These are phyloP conservation scores for Tetheella fluctuosa DNA, from an alignment of 2,888 invertebrate genomes.

Conservation along the genomic window DNA sequence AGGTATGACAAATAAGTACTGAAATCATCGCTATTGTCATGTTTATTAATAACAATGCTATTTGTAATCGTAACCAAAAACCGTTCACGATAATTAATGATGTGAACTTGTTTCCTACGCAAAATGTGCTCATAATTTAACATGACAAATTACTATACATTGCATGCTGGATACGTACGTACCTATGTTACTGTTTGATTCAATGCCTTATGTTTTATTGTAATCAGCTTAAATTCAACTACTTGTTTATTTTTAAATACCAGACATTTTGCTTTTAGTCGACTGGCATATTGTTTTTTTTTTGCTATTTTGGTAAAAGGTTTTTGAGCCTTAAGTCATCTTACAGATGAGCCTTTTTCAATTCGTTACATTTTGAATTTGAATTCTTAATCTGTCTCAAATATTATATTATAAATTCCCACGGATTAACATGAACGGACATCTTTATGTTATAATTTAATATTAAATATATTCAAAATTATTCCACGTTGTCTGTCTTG, in stretches of 20 bases:
- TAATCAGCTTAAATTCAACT: too few species aligned
- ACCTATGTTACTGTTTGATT: too few species aligned
- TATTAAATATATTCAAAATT: slow-evolving; percentile 9
- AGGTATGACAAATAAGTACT: neutral
- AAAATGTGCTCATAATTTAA: neutral
- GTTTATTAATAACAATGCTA: slow-evolving; percentile 7
- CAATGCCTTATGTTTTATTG: too few species aligned
- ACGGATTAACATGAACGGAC: neutral
- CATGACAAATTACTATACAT: neutral
- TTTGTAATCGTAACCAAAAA: slow-evolving; percentile 7
- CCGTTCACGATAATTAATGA: neutral
- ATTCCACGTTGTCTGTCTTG: slow-evolving; percentile 7
- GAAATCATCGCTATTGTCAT: slow-evolving; percentile 2
- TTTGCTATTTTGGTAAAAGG: too few species aligned
- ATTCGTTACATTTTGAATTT: too few species aligned
- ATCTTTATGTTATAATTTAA: slow-evolving; percentile 6
- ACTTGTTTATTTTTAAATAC: too few species aligned
- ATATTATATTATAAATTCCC: too few species aligned
- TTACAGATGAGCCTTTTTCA: too few species aligned
- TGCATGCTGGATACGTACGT: neutral
- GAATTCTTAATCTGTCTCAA: too few species aligned
- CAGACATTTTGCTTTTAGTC: too few species aligned
- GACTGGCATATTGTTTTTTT: too few species aligned
- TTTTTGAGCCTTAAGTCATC: too few species aligned
- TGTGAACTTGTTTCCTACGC: slow-evolving; percentile 6